Percentiles rank a stretch among this genome's conserved stretches.
Evolutionary conservation across 2,888 invertebrate genomes (phyloP).

Genomic region (Sinopyrophorus schimmeli): DNA sequence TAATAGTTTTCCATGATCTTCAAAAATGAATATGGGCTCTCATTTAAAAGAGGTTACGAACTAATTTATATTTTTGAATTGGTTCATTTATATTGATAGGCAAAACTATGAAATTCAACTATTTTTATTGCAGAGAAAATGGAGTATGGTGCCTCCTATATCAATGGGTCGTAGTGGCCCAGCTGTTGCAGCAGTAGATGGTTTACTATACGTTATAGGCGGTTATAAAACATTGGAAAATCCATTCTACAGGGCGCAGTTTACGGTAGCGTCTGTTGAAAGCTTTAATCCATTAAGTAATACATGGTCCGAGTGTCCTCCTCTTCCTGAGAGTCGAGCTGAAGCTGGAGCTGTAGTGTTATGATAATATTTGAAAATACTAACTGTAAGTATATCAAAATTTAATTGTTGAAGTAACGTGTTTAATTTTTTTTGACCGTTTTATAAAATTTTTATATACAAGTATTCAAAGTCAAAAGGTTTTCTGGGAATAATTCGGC

Average conservation of each 20-base stretch:
- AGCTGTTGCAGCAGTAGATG: conserved; percentile 83
- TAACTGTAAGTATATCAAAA: no score
- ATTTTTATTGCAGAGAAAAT: conserved; percentile 70
- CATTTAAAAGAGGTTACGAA: no score
- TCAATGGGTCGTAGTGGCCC: conserved; percentile 78
- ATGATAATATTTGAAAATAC: no score
- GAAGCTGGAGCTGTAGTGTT: conserved; percentile 86
- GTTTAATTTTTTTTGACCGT: no score
- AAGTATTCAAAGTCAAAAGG: no score
- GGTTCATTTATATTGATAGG: no score
- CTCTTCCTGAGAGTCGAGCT: conserved; percentile 81
- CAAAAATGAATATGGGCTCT: no score
- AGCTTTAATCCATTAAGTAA: conserved; percentile 79
- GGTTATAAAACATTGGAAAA: conserved; percentile 81
- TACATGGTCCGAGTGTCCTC: conserved; percentile 77
- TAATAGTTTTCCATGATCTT: no score
- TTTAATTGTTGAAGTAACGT: no score
- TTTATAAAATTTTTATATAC: no score
- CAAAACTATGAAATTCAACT: conserved; percentile 33
- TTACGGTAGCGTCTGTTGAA: conserved; percentile 82
- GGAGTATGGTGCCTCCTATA: conserved; percentile 77
- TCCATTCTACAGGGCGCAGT: conserved; percentile 82
- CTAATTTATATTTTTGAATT: no score
- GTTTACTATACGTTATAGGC: conserved; percentile 80
- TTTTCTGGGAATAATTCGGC: no score